Evolutionary conservation across 2,888 invertebrate genomes (phyloP), one percentile per base, ranked within the genome.

Genomic region (Hipparchia sbordonii): DNA sequence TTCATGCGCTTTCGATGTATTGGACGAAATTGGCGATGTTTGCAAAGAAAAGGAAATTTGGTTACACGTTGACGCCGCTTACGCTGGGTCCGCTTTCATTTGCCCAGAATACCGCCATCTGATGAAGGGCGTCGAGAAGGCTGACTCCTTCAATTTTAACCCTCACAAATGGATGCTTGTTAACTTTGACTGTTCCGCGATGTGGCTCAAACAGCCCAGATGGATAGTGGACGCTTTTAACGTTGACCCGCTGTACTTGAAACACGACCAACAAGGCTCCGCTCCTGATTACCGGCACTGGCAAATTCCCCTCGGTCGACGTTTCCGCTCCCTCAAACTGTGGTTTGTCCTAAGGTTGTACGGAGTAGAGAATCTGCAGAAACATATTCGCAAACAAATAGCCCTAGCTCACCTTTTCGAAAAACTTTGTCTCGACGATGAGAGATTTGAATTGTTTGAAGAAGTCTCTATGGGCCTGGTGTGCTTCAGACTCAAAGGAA

Each of bases 81-180:
- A 99, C 87, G 99, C 99, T 0, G 99, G 97, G 8, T 97, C 98
- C 0, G 97, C 99, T 0, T 98, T 99, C 87, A 97, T 99, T 79
- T 99, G 99, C 82, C 99, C 99, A 0, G 99, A 99, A 91, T 98
- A 97, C 89, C 96, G 98, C 60, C 96, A 98, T 84, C 92, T 98
- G 45, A 97, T 99, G 96, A 96, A 96, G 79, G 98, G 98, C 45
- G 89, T 98, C 6, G 97, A 99, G 89, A 95, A 95, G 74, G 99
- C 98, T 0, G 97, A 98, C 84, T 99, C 99, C 0, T 99, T 99
- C 88, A 99, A 99, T 89, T 99, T 99, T 85, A 99, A 99, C 87
- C 99, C 99, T 0, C 99, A 99, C 90, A 99, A 99, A 91, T 99
- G 99, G 99, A 94, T 99, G 95, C 90, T 99, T 79, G 98, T 99